Evolutionary conservation across 2,888 invertebrate species (phyloP).

Genomic region (Stenolophus ochropezus): DNA sequence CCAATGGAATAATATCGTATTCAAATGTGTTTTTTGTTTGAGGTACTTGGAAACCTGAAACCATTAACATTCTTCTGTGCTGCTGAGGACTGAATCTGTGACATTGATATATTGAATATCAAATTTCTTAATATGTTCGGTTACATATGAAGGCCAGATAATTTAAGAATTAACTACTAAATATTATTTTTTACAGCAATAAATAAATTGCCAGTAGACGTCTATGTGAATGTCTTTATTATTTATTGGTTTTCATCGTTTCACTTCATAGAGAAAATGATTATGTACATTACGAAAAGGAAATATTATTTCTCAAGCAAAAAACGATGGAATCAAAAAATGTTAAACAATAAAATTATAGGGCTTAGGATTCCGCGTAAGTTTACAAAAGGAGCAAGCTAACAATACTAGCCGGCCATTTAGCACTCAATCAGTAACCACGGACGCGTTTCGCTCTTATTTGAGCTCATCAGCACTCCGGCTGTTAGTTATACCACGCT

Average conservation of each 20-base stretch:
- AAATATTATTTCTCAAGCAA: too few relatives aligned
- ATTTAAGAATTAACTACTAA: constrained; percentile 33
- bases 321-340: too few relatives aligned
- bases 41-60: constrained; percentile 46
- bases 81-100: constrained; percentile 9
- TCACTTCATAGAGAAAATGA: too few relatives aligned
- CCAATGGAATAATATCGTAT: constrained; percentile 39
- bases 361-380: too few relatives aligned
- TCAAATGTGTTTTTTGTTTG: constrained; percentile 46
- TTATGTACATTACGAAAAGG: too few relatives aligned
- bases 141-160: constrained; percentile 6
- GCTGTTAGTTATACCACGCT: too few relatives aligned
- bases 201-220: constrained; percentile 21
- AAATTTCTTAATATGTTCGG: constrained; percentile 51
- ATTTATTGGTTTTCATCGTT: constrained; percentile 35
- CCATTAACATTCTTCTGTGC: constrained; percentile 45
- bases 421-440: too few relatives aligned
- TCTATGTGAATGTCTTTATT: constrained; percentile 40
- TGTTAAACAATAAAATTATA: too few relatives aligned
- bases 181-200: constrained; percentile 44
- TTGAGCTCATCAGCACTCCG: too few relatives aligned
- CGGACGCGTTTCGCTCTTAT: too few relatives aligned
- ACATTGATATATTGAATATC: constrained; percentile 57
- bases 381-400: too few relatives aligned
- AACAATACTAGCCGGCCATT: too few relatives aligned